Base-by-base conservation (phyloP, 2,113 vertebrate genomes). In the Opisthocomus hoazin region DNA sequence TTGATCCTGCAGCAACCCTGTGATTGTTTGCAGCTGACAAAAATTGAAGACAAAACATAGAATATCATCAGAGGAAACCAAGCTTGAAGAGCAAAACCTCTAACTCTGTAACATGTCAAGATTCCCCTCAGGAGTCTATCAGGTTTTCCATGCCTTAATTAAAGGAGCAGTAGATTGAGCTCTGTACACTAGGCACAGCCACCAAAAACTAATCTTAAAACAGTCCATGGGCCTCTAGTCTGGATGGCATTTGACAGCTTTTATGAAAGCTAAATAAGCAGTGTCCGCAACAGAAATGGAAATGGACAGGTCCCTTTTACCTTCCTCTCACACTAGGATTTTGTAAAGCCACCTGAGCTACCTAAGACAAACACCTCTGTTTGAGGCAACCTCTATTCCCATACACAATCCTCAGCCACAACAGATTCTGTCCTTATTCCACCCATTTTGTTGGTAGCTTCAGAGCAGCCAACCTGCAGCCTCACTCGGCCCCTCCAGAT, bases 401-500 rank as follows among this genome's bases (percentile, higher is more conserved):
- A 27, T 17, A 11, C 5, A 6, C 12, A 43, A 4, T n/a, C 36
- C 43, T n/a, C 50, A 43, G 0, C 12, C 22, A 3, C 3, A 36
- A 13, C 32, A 41, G 32, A 13, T 6, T 2, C n/a, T 46, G 51
- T 50, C 51, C 34, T 24, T 1, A 15, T 45, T 26, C 39, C 51
- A 19, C 23, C 14, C 58, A 13, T 1, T 21, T 5, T n/a, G 0
- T 4, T 32, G 45, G 46, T 1, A 9, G 29, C 29, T 56, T 15
- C 12, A 17, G 43, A 81, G 26, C 4, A 2, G 46, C 34, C 46
- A 41, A 56, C 32, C 4, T 36, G 15, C 19, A 16, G 37, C 45
- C n/a, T 37, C 3, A 0, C 27, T 48, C 5, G 0, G 4, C 23
- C n/a, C 10, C 23, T 39, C 20, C 32, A 18, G 30, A 9, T 8